phyloP scores from a whole-genome alignment of 1,140 invertebrate genomes.

The Dufourea novaeangliae region DNA sequence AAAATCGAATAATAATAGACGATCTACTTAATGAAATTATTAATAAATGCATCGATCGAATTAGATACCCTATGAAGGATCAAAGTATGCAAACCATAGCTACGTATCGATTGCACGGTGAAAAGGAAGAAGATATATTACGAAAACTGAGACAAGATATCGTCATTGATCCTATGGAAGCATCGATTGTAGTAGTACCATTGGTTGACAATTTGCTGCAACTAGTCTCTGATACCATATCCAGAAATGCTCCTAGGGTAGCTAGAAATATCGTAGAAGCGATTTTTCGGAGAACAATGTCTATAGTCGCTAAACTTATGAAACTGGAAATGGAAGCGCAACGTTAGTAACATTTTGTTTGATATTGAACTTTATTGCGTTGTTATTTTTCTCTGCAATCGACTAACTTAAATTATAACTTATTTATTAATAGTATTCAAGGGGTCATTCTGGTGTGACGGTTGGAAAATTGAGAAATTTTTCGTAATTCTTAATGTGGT shows the following conservation, averaged over 20 bases:
- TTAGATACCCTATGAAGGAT: constrained; percentile 50
- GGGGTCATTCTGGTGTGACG: no score
- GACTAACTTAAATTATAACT: no score
- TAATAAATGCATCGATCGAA: constrained; percentile 35
- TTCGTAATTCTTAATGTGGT: no score
- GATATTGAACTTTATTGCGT: background rate
- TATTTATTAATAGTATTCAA: no score
- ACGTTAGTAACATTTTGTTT: constrained; percentile 31
- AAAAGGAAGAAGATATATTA: constrained; percentile 58
- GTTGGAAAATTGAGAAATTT: no score
- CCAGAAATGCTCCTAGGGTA: constrained; percentile 7
- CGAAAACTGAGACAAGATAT: constrained; percentile 44
- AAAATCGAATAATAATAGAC: constrained; percentile 34
- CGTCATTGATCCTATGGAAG: constrained; percentile 57
- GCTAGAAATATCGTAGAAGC: constrained; percentile 14
- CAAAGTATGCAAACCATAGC: constrained; percentile 56
- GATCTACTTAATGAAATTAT: constrained; percentile 60
- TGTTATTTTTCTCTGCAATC: background rate
- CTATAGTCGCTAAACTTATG: constrained; percentile 30
- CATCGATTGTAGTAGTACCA: constrained; percentile 32
- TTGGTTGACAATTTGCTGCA: constrained; percentile 42
- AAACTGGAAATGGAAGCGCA: constrained; percentile 24
- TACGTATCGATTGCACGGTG: constrained; percentile 14
- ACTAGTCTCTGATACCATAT: constrained; percentile 5
- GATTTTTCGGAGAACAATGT: background rate